Base-by-base conservation (phyloP, 1,140 invertebrate species). In the Pantala flavescens region DNA sequence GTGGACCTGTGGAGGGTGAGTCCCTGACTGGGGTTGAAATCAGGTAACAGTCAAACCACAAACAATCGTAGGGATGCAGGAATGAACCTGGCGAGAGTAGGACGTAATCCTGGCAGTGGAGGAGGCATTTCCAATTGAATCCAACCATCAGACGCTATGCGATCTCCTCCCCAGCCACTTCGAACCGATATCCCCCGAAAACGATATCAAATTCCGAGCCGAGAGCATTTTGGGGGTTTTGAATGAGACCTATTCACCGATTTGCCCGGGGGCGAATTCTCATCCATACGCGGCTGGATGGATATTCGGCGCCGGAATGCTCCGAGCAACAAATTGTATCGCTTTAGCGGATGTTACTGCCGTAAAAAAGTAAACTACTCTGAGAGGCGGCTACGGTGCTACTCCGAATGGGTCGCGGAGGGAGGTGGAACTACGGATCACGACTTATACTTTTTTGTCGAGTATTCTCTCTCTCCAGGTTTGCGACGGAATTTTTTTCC, bases 161-260 rank as follows among this genome's bases (percentile, higher is more conserved):
- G 3, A 63, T 63, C 49, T 63, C 49, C 49, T 7, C n/a, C 28
- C 49, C 49, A 63, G 12, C 16, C 49, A 63, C 49, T 63, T 63
- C n/a, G 49, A 3, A 63, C 49, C 49, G 49, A 63, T 63, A 63
- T 63, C 49, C 49, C 12, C 49, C 16, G 49, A 63, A 63, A 63
- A 63, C 49, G 49, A 63, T 63, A 63, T 63, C 49, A 63, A 63
- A 63, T 63, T 63, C 49, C 49, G 49, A 63, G 49, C 49, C 49
- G n/a, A 21, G 49, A 63, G 49, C 49, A 63, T 63, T 63, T 63
- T 63, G 12, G 49, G 12, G 49, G 49, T 63, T 63, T 63, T 63
- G 49, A 63, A 63, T 63, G 49, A 12, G 14, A 21, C 49, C 49
- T 21, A 63, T 63, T 63, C 49, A 21, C 49, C 49, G 12, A 7